phyloP scores from a whole-genome alignment of 2,797 vertebrate species.

The Lagocephalus sceleratus region DNA sequence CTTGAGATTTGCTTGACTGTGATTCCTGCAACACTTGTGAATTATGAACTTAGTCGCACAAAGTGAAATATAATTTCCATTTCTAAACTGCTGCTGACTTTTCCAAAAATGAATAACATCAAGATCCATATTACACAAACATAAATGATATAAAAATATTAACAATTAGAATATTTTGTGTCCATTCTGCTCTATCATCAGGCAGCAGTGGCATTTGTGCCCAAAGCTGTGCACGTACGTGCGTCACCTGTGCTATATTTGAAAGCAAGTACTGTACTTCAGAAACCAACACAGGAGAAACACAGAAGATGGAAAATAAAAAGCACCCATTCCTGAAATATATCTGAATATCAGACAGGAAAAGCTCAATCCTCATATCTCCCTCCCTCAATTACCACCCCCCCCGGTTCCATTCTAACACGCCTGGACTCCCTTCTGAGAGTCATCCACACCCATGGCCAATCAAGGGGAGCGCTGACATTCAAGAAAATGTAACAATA shows the following conservation, averaged over 20 bases:
- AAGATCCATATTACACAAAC: slow-evolving; percentile 1
- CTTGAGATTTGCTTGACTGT: no score
- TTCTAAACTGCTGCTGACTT: no score
- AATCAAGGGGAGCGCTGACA: slow-evolving; percentile 76
- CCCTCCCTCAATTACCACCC: slow-evolving; percentile 29
- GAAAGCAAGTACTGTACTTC: slow-evolving; percentile 44
- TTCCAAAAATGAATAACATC: no score
- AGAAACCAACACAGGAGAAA: slow-evolving; percentile 41
- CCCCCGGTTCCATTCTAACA: slow-evolving; percentile 28
- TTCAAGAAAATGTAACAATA: slow-evolving; percentile 74
- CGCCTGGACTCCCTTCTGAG: slow-evolving; percentile 39
- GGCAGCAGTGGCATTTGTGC: slow-evolving; percentile 36
- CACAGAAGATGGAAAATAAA: slow-evolving; percentile 57
- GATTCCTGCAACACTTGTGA: no score
- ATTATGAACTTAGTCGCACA: neutral
- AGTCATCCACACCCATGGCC: slow-evolving; percentile 58
- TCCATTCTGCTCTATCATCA: slow-evolving; percentile 42
- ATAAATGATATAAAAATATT: slow-evolving; percentile 23
- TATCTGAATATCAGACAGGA: slow-evolving; percentile 81
- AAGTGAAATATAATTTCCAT: neutral
- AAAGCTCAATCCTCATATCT: slow-evolving; percentile 56
- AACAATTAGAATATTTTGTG: slow-evolving; percentile 37
- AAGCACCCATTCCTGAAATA: slow-evolving; percentile 67
- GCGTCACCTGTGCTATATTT: slow-evolving; percentile 62
- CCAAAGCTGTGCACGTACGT: slow-evolving; percentile 41